These are phyloP conservation scores for Sinocyclocheilus grahami DNA, from an alignment of 2,113 vertebrate genomes.

Conservation along the genomic window DNA sequence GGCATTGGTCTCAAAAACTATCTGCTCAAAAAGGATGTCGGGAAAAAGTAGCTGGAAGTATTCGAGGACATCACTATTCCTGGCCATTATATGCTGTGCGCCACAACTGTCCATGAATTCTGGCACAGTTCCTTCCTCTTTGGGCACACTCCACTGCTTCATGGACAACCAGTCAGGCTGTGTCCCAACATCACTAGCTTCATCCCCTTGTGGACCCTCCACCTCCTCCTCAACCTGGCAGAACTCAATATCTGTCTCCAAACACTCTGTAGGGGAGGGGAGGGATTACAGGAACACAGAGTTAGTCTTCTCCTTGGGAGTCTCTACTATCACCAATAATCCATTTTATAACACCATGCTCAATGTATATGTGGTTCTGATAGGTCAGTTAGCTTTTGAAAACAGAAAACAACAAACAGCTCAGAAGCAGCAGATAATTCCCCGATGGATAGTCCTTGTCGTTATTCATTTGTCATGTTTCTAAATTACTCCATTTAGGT, in stretches of 20 bases:
- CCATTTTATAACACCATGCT: conserved; percentile 51
- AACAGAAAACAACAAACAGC: conserved; percentile 37
- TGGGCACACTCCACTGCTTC: conserved; percentile 55
- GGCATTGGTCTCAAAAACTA: conserved; percentile 72
- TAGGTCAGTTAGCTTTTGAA: conserved; percentile 40
- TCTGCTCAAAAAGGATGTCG: conserved; percentile 61
- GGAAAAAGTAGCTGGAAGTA: conserved; percentile 78
- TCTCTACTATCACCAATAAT: conserved; percentile 47
- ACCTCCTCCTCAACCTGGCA: conserved; percentile 59
- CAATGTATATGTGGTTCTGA: conserved; percentile 50
- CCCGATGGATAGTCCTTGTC: conserved; percentile 33
- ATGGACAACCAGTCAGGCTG: conserved; percentile 65
- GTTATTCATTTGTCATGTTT: conserved; percentile 36
- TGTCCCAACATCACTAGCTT: conserved; percentile 53
- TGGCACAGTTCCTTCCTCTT: conserved; percentile 37
- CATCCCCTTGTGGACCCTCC: conserved; percentile 47
- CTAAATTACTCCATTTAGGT: conserved; percentile 40
- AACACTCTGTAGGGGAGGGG: conserved; percentile 63
- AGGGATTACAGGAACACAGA: conserved; percentile 65
- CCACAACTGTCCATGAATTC: conserved; percentile 65
- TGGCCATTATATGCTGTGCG: conserved; percentile 61
- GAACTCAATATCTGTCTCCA: conserved; percentile 73
- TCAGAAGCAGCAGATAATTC: conserved; percentile 19
- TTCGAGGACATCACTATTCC: conserved; percentile 72
- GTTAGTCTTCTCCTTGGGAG: conserved; percentile 60